Percentiles rank a stretch among this genome's conserved stretches.
These are phyloP conservation scores for Catocala fraxini DNA, from an alignment of 2,888 invertebrate species.

Conservation along the genomic window DNA sequence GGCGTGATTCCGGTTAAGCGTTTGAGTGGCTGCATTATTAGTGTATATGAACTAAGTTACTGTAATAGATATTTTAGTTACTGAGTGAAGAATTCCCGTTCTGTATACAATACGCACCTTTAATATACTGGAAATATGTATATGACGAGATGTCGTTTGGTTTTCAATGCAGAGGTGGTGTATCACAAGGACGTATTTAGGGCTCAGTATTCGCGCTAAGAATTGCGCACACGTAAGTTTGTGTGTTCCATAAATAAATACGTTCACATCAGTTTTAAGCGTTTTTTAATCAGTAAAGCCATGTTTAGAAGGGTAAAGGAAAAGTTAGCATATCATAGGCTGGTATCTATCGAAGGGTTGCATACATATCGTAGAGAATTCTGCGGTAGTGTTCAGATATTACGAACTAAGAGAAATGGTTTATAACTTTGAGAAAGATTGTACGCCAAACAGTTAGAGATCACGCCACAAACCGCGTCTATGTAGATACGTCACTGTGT, in stretches of 20 bases:
- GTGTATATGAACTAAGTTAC: background rate
- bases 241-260: background rate
- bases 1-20: conserved; percentile 38
- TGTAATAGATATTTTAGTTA: background rate
- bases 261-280: too few species aligned
- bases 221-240: too few species aligned
- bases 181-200: conserved; percentile 5
- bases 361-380: conserved; percentile 17
- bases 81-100: background rate
- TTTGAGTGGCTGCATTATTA: conserved; percentile 7
- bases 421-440: too few species aligned
- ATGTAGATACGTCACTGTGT: conserved; percentile 58
- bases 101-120: background rate
- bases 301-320: conserved; percentile 13
- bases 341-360: conserved; percentile 18
- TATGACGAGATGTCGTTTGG: background rate
- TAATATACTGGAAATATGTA: background rate
- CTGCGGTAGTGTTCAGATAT: conserved; percentile 16
- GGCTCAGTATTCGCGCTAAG: conserved; percentile 10
- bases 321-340: conserved; percentile 18
- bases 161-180: background rate
- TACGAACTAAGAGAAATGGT: conserved; percentile 4
- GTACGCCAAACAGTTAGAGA: conserved; percentile 1
- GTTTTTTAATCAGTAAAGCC: background rate
- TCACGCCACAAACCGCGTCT: conserved; percentile 42